Evolutionary conservation across 2,797 vertebrate species (phyloP).

Genomic region (Oreortyx pictus): DNA sequence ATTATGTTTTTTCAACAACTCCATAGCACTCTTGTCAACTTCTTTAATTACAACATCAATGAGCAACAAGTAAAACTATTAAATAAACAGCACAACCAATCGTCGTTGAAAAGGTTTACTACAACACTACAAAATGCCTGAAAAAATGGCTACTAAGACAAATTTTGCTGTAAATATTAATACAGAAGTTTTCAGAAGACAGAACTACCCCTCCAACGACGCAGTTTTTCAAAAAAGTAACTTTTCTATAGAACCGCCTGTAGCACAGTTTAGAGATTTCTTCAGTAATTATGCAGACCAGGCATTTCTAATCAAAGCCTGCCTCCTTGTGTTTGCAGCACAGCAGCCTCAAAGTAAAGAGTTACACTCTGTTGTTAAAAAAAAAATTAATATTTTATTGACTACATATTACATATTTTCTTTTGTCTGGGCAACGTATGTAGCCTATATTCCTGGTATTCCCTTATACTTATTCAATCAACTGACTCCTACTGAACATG

Average conservation of each 20-base stretch:
- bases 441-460: not conserved
- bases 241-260: not conserved
- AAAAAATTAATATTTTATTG: not conserved
- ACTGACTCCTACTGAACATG: not conserved
- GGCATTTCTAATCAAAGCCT: conserved; percentile 31
- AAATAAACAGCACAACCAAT: not conserved
- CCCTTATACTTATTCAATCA: not conserved
- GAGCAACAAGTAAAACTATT: not conserved
- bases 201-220: not conserved
- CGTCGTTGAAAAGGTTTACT: not conserved
- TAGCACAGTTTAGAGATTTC: not conserved
- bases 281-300: not conserved
- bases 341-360: not conserved
- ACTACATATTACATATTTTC: not conserved
- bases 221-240: not conserved
- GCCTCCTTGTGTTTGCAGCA: conserved; percentile 62
- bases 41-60: not conserved
- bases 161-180: not conserved
- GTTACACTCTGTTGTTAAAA: too few relatives aligned
- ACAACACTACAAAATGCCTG: not conserved
- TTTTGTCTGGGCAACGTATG: not conserved
- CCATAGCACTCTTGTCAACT: not conserved
- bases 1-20: not conserved
- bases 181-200: not conserved
- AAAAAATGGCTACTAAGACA: not conserved